Percentiles rank a stretch among this genome's conserved stretches.
Evolutionary conservation across 2,888 invertebrate genomes (phyloP).

Genomic region (Ornithoptera alexandrae): DNA sequence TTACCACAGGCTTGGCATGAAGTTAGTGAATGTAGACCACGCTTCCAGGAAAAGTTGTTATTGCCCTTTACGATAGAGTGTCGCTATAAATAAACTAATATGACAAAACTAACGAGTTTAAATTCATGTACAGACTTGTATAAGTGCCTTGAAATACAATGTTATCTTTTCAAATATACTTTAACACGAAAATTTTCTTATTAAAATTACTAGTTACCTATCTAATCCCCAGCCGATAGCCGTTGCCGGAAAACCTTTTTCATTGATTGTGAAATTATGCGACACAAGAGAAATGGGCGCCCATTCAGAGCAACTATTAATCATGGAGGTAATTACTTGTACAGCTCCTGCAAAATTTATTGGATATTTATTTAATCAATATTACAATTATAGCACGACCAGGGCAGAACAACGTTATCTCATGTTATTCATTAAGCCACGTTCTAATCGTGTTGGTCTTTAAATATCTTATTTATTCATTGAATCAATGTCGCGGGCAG

Average conservation of each 20-base stretch:
- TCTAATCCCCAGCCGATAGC: conserved; percentile 70
- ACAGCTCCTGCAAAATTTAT: conserved; percentile 51
- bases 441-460: no score
- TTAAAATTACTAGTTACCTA: conserved; percentile 44
- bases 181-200: conserved; percentile 44
- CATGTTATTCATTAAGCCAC: neutral
- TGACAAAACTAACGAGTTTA: no score
- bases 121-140: no score
- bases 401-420: neutral
- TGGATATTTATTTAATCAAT: neutral
- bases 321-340: conserved; percentile 60
- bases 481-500: no score
- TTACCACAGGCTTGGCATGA: no score
- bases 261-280: conserved; percentile 49
- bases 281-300: conserved; percentile 59
- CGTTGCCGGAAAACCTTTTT: conserved; percentile 44
- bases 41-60: no score
- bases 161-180: conserved; percentile 33
- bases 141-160: no score
- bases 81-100: no score
- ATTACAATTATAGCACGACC: neutral
- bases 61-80: no score
- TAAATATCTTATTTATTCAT: no score
- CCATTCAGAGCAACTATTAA: conserved; percentile 57
- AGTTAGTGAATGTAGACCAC: no score